Evolutionary conservation across 2,888 invertebrate genomes (phyloP).

Genomic region (Drepana falcataria): DNA sequence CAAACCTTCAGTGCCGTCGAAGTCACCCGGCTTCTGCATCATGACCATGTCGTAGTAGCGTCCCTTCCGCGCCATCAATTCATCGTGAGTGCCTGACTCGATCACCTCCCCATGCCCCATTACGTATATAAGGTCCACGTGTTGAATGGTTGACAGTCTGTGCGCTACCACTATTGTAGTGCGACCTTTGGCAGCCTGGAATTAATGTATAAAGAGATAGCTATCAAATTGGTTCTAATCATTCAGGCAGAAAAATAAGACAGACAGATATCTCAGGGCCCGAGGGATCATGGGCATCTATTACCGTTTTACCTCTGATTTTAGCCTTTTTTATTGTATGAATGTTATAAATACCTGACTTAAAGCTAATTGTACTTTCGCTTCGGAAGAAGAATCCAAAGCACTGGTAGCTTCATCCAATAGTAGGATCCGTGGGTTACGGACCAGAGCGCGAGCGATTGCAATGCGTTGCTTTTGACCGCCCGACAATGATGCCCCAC

Average conservation of each 20-base stretch:
- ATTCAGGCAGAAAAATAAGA: too few species aligned
- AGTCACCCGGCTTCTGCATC: constrained; percentile 60
- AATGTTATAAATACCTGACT: constrained; percentile 21
- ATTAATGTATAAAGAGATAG: background rate
- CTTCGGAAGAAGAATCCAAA: constrained; percentile 81
- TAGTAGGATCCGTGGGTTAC: constrained; percentile 77
- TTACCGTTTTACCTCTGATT: background rate
- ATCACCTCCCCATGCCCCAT: constrained; percentile 79
- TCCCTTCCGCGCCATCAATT: constrained; percentile 78
- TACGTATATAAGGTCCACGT: constrained; percentile 75
- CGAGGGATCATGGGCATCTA: too few species aligned
- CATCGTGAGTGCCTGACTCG: constrained; percentile 82
- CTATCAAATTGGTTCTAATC: too few species aligned
- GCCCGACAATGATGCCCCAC: constrained; percentile 81
- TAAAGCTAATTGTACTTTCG: constrained; percentile 36
- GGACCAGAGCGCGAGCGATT: constrained; percentile 81
- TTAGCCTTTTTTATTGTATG: background rate
- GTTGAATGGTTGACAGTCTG: constrained; percentile 84
- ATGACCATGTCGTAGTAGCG: constrained; percentile 81
- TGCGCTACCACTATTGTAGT: constrained; percentile 91
- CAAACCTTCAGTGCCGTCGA: constrained; percentile 18
- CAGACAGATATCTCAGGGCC: too few species aligned
- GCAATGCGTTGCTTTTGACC: constrained; percentile 85
- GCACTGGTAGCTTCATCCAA: constrained; percentile 82
- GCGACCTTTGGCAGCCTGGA: constrained; percentile 82